phyloP scores from a whole-genome alignment of 2,797 vertebrate species.

The Cirrhinus mrigala region DNA sequence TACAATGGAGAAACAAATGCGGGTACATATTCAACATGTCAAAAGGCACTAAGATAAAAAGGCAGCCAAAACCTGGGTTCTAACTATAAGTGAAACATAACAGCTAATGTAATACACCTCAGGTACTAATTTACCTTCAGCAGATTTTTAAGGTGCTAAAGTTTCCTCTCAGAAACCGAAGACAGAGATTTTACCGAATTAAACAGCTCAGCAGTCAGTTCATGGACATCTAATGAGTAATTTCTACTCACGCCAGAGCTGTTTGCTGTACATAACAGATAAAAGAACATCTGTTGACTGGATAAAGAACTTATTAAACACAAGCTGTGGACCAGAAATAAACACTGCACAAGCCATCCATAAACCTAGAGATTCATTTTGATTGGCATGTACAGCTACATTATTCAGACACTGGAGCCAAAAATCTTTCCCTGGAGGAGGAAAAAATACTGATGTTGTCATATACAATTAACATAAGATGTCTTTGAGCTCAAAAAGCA shows the following conservation, averaged over 20 bases:
- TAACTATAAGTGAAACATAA: constrained; percentile 22
- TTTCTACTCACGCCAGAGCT: constrained; percentile 74
- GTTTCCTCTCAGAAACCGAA: constrained; percentile 52
- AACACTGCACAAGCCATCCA: constrained; percentile 73
- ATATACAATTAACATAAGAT: constrained; percentile 27
- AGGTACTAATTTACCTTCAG: background rate
- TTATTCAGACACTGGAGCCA: constrained; percentile 44
- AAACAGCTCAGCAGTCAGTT: constrained; percentile 78
- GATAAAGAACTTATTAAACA: constrained; percentile 76
- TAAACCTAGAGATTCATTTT: constrained; percentile 77
- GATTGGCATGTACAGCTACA: constrained; percentile 77
- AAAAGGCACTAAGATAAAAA: background rate
- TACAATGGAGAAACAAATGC: background rate
- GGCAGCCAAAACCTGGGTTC: background rate
- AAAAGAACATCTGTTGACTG: constrained; percentile 78
- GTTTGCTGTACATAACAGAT: constrained; percentile 77
- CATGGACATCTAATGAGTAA: constrained; percentile 77
- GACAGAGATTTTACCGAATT: constrained; percentile 76
- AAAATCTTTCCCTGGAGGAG: constrained; percentile 64
- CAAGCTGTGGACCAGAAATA: constrained; percentile 76
- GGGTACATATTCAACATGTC: background rate
- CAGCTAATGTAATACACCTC: constrained; percentile 4
- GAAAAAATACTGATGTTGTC: constrained; percentile 73
- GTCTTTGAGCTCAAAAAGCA: constrained; percentile 28
- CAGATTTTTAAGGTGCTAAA: constrained; percentile 24